Evolutionary conservation across 2,888 invertebrate genomes (phyloP), one percentile per base, ranked within the genome.

Genomic region (Phyto melanocephala): DNA sequence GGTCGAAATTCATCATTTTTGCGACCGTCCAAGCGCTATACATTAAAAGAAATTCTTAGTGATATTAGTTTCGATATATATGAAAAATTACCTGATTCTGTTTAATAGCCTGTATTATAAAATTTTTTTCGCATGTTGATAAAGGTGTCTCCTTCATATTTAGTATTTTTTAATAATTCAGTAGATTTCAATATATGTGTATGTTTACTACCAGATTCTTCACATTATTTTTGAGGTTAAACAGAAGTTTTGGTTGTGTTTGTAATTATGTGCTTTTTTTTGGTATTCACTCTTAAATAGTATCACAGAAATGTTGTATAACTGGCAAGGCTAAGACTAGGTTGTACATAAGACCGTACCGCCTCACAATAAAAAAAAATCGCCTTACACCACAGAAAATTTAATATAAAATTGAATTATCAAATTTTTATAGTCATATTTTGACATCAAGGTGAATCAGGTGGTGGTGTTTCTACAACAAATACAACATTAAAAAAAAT

Each of bases 11-110:
- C 96, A 86, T 95, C 93, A 83, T 95, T 93, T 85, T 92, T 93
- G 87, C 97, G 93, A 2, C 96, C 96, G 92, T 97, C 97, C 85
- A 96, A 91, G 75, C 97, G 93, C 96, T 96, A 88, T 10, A 10
- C 24, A 62, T 42, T 1, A 15, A 37, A 20, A 20, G 6, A 15
- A 22, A n/a, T 40, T 20, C 6, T 20, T 17, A 52, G 15, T 8
- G 10, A 52, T 8, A n/a, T 40, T n/a, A 24, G 11, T 6, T 47
- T 28, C 33, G n/a, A n/a, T n/a, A n/a, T n/a, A n/a, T n/a, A n/a
- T n/a, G n/a, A n/a, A 11, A 50, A 63, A 20, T 52, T 85, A 96
- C 96, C 90, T 92, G 93, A 85, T 93, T 93, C 88, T 94, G 93
- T 33, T 92, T 90, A 56, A 95, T 92, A 37, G 94, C 93, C 90